Percentiles rank a stretch among this genome's conserved stretches.
Evolutionary conservation across 1,140 invertebrate species (phyloP).

Genomic region (Cotesia chilonis): DNA sequence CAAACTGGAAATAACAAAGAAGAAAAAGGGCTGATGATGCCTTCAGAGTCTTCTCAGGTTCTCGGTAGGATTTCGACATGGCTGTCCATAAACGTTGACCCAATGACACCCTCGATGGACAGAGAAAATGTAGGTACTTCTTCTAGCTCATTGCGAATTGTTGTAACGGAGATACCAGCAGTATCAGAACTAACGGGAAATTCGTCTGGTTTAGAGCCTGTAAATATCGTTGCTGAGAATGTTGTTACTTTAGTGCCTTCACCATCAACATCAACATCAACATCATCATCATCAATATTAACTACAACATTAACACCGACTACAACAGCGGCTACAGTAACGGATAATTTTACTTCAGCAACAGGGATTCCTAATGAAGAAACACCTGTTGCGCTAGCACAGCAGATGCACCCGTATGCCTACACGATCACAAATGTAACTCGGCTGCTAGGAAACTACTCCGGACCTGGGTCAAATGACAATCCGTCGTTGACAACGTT

Average conservation of each 20-base stretch:
- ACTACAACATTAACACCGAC: slow-evolving; percentile 15
- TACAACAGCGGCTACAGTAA: slow-evolving; percentile 30
- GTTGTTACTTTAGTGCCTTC: slow-evolving; percentile 29
- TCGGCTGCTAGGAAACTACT: slow-evolving; percentile 62
- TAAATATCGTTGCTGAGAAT: slow-evolving; percentile 3
- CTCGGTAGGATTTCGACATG: slow-evolving; percentile 32
- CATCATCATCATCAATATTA: too few relatives aligned
- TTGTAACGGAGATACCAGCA: slow-evolving; percentile 42
- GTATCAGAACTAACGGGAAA: slow-evolving; percentile 30
- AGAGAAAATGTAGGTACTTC: not conserved
- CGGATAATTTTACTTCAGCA: slow-evolving; percentile 6
- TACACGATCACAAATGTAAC: slow-evolving; percentile 64
- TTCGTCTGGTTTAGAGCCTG: slow-evolving; percentile 34
- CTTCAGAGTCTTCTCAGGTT: not conserved
- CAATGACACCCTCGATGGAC: slow-evolving; percentile 17
- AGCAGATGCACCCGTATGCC: slow-evolving; percentile 60
- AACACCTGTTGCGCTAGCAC: slow-evolving; percentile 44
- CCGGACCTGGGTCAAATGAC: slow-evolving; percentile 57
- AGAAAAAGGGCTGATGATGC: not conserved
- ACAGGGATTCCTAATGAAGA: not conserved
- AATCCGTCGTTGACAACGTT: slow-evolving; percentile 28
- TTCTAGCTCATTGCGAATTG: slow-evolving; percentile 39
- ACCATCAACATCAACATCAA: slow-evolving; percentile 26
- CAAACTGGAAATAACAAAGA: not conserved
- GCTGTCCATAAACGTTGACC: slow-evolving; percentile 34